These are phyloP conservation scores for Drosophila diplacantha DNA, from an alignment of 2,888 invertebrate species.

Conservation along the genomic window DNA sequence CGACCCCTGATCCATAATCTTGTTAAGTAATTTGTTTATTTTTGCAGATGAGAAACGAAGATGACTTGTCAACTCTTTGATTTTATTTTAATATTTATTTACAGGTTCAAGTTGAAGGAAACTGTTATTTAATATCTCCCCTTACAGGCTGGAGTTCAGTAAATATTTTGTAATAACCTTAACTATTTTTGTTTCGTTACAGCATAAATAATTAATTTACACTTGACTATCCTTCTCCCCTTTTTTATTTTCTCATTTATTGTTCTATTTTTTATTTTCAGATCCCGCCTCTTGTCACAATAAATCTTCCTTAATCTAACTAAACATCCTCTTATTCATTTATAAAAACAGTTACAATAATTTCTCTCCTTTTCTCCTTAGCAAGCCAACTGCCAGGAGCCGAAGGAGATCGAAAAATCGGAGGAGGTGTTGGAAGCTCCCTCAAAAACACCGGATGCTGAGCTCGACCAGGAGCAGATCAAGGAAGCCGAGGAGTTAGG, in stretches of 20 bases:
- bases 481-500: neutral
- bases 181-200: neutral
- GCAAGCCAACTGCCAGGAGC: conserved; percentile 22
- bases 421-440: neutral
- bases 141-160: neutral
- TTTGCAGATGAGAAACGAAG: neutral
- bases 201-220: neutral
- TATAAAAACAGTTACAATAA: too few relatives aligned
- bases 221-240: neutral
- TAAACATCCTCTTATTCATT: neutral
- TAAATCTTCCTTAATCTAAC: neutral
- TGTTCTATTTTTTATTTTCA: neutral
- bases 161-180: neutral
- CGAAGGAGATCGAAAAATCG: conserved; percentile 10
- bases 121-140: neutral
- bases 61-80: neutral
- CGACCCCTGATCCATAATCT: neutral
- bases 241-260: neutral
- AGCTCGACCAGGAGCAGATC: neutral
- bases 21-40: neutral
- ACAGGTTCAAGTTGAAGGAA: neutral
- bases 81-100: neutral
- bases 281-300: conserved; percentile 13
- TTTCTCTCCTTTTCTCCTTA: neutral
- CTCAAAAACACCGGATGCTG: neutral